Evolutionary conservation across 2,888 invertebrate species (phyloP).

Genomic region (Serrognathus titanus): DNA sequence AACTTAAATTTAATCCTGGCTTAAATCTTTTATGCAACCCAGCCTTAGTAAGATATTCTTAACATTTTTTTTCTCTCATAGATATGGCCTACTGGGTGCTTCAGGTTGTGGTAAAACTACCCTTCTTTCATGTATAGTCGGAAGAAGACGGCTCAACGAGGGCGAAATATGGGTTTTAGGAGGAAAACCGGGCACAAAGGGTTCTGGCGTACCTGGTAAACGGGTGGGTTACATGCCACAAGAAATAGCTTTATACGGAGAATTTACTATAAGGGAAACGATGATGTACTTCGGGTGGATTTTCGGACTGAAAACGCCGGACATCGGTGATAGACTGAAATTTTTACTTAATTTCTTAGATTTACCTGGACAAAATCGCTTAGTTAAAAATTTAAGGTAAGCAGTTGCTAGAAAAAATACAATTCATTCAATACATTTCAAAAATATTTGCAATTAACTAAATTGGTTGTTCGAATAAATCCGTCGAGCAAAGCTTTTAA

Average conservation of each 20-base stretch:
- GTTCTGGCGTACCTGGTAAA: constrained; percentile 89
- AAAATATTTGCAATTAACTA: no score
- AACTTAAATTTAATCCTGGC: no score
- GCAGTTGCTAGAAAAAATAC: neutral
- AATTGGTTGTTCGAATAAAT: no score
- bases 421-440: no score
- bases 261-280: constrained; percentile 91
- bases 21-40: no score
- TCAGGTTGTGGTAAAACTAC: constrained; percentile 98
- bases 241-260: constrained; percentile 85
- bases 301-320: constrained; percentile 82
- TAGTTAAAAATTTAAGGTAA: constrained; percentile 68
- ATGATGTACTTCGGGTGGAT: constrained; percentile 97
- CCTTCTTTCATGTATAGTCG: constrained; percentile 86
- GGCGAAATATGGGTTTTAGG: constrained; percentile 90
- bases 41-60: neutral
- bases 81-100: constrained; percentile 91
- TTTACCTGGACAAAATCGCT: constrained; percentile 79
- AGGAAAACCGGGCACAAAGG: constrained; percentile 82
- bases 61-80: constrained; percentile 44
- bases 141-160: constrained; percentile 76
- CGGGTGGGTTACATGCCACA: constrained; percentile 98
- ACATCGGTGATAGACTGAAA: constrained; percentile 76
- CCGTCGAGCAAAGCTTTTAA: no score
- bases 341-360: constrained; percentile 89